Evolutionary conservation across 2,113 vertebrate species (phyloP).

Genomic region (Pedionomus torquatus): DNA sequence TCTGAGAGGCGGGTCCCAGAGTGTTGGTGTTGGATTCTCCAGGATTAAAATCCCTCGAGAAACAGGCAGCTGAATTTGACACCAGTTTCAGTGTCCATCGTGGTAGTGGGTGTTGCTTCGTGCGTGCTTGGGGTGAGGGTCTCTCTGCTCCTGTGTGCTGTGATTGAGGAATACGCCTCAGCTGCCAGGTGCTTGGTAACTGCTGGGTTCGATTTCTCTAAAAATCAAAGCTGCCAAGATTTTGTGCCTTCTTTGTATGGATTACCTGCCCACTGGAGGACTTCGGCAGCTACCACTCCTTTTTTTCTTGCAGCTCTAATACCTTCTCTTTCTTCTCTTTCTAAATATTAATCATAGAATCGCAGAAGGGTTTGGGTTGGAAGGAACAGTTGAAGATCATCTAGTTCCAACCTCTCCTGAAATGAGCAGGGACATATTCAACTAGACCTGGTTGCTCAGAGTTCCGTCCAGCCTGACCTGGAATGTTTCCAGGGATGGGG

Average conservation of each 20-base stretch:
- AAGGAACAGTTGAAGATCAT: background rate
- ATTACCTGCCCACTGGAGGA: background rate
- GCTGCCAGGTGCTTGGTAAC: background rate
- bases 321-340: background rate
- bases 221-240: background rate
- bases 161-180: background rate
- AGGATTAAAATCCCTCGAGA: background rate
- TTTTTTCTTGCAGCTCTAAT: background rate
- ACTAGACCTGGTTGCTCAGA: background rate
- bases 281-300: background rate
- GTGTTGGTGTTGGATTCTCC: background rate
- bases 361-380: background rate
- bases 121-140: background rate
- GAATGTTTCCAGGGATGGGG: background rate
- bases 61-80: background rate
- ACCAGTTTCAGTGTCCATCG: background rate
- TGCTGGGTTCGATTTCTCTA: background rate
- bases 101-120: background rate
- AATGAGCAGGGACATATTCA: background rate
- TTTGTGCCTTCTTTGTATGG: background rate
- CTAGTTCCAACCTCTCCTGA: background rate
- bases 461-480: background rate
- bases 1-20: background rate
- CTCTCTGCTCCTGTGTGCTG: fast-evolving
- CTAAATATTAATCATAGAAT: background rate